Evolutionary conservation across 2,113 vertebrate species (phyloP).

Genomic region (Laticauda colubrina): DNA sequence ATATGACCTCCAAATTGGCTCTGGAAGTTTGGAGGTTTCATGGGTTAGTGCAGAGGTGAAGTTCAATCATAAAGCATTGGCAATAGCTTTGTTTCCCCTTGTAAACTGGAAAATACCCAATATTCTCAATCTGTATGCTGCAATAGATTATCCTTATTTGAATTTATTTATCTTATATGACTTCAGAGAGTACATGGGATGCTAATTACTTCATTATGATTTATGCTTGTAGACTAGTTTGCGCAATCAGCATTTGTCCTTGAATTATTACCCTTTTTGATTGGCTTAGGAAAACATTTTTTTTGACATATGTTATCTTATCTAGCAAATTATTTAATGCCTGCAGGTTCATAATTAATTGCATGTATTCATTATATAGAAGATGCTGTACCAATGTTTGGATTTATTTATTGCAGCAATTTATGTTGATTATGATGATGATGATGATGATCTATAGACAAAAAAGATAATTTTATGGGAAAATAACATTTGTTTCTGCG

Average conservation of each 20-base stretch:
- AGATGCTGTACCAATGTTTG: not conserved
- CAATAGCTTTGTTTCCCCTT: not conserved
- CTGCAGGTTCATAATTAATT: not conserved
- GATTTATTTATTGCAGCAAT: not conserved
- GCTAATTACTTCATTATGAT: not conserved
- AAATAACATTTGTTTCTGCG: not conserved
- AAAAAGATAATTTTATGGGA: not conserved
- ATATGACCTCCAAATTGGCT: not conserved
- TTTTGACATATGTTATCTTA: not conserved
- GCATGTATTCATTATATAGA: not conserved
- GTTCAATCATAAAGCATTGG: not conserved
- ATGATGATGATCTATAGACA: not conserved
- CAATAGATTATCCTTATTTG: not conserved
- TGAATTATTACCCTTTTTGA: not conserved
- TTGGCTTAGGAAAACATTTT: not conserved
- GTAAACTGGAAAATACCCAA: not conserved
- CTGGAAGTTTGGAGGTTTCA: not conserved
- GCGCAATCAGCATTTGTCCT: not conserved
- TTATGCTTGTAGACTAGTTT: not conserved
- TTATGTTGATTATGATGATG: not conserved
- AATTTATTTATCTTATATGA: not conserved
- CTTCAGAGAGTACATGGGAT: not conserved
- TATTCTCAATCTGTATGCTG: not conserved
- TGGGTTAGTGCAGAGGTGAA: not conserved
- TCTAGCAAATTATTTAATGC: not conserved